Conservation (phyloP, 2,888 invertebrate species). For the Bombylius major region DNA sequence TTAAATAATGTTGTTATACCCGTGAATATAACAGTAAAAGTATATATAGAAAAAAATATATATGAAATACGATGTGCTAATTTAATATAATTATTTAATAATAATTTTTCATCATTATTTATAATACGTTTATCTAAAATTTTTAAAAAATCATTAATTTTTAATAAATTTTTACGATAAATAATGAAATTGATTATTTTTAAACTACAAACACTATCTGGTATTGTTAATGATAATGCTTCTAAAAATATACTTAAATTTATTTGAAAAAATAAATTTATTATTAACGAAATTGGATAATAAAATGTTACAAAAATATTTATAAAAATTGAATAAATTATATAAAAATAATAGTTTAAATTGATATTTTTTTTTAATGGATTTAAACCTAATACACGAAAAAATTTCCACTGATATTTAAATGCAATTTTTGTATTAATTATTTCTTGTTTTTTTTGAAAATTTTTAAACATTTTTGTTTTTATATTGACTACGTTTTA, state of each 20-base stretch:
- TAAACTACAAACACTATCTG: not conserved
- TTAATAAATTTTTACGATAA: not conserved
- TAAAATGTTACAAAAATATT: too few relatives aligned
- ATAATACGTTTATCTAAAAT: not conserved
- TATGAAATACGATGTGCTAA: not conserved
- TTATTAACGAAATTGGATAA: not conserved
- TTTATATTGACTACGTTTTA: too few relatives aligned
- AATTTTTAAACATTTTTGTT: too few relatives aligned
- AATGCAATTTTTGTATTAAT: too few relatives aligned
- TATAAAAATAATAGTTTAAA: too few relatives aligned
- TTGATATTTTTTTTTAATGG: too few relatives aligned
- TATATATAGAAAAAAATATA: not conserved
- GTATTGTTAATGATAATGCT: not conserved
- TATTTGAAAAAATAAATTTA: not conserved
- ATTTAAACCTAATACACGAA: too few relatives aligned
- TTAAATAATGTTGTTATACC: not conserved
- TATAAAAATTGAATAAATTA: too few relatives aligned
- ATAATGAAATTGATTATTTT: not conserved
- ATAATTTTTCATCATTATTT: not conserved
- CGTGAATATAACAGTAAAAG: not conserved
- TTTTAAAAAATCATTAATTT: not conserved
- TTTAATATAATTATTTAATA: not conserved
- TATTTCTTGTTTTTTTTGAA: too few relatives aligned
- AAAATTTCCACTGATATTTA: too few relatives aligned
- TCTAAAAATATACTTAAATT: not conserved